Evolutionary conservation across 2,888 invertebrate species (phyloP).

Genomic region (Blastobasis adustella): DNA sequence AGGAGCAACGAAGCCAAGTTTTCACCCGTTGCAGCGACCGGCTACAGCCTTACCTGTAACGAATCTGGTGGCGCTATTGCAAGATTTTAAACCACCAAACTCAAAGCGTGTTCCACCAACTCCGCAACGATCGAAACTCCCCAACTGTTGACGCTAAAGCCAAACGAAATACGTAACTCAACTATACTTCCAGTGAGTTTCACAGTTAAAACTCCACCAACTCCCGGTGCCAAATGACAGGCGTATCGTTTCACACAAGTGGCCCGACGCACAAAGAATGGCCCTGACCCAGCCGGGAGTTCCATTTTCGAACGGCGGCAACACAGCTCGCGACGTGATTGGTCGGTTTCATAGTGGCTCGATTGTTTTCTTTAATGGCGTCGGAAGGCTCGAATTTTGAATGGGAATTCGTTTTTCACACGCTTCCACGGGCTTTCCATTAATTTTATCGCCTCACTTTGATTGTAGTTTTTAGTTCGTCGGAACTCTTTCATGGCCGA

Average conservation of each 20-base stretch:
- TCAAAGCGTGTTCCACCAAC: neutral
- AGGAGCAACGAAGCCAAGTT: too few relatives aligned
- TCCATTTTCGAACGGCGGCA: conserved; percentile 15
- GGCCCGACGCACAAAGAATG: conserved; percentile 16
- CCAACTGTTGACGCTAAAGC: conserved; percentile 15
- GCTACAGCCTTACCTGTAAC: too few relatives aligned
- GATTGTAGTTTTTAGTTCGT: too few relatives aligned
- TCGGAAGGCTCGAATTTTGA: conserved; percentile 5
- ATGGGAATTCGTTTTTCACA: conserved; percentile 3
- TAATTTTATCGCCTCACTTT: conserved; percentile 2
- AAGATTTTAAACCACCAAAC: neutral
- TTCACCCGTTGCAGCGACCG: too few relatives aligned
- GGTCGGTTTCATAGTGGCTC: conserved; percentile 15
- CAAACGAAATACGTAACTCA: conserved; percentile 15
- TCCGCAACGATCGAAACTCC: conserved; percentile 1
- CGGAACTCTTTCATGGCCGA: too few relatives aligned
- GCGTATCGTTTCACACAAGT: conserved; percentile 15
- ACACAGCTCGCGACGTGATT: conserved; percentile 17
- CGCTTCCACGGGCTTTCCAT: conserved; percentile 1
- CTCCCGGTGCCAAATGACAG: conserved; percentile 14
- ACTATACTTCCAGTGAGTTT: conserved; percentile 10
- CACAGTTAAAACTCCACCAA: neutral
- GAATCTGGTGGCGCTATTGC: too few relatives aligned
- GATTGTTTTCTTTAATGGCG: conserved; percentile 20
- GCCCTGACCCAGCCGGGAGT: conserved; percentile 20